Conservation (phyloP, 2,888 invertebrate species). For the Lasioglossum zephyrum region DNA sequence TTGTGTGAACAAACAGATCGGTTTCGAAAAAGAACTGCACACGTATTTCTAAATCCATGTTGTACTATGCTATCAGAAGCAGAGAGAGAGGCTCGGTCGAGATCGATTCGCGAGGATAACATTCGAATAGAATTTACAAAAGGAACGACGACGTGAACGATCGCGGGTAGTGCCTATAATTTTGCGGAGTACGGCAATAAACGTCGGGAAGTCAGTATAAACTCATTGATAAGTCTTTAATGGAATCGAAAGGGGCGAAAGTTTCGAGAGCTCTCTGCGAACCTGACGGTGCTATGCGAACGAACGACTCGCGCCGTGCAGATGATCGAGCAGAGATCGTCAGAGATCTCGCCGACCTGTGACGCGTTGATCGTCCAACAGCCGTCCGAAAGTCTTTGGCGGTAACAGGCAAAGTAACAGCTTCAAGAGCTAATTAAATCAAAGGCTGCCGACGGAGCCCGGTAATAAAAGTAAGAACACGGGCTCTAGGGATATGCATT, state of each 20-base stretch:
- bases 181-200: neutral
- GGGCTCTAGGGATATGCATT: conserved; percentile 77
- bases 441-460: conserved; percentile 83
- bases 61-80: neutral
- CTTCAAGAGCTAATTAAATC: conserved; percentile 83
- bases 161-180: neutral
- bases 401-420: conserved; percentile 72
- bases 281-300: neutral
- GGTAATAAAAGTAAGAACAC: conserved; percentile 82
- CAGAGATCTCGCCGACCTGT: neutral
- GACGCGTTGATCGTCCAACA: neutral
- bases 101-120: neutral
- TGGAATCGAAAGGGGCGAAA: conserved; percentile 8
- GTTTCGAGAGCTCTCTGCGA: neutral
- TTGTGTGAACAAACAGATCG: no score
- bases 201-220: conserved; percentile 2
- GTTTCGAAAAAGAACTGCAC: no score
- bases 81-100: neutral
- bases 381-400: conserved; percentile 31
- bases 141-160: neutral
- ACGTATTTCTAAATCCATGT: neutral
- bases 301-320: neutral
- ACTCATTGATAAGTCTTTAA: conserved; percentile 10
- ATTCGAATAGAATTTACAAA: neutral
- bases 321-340: conserved; percentile 11